These are phyloP conservation scores for Tragulus kanchil DNA, from an alignment of 2,113 vertebrate genomes.

Conservation along the genomic window DNA sequence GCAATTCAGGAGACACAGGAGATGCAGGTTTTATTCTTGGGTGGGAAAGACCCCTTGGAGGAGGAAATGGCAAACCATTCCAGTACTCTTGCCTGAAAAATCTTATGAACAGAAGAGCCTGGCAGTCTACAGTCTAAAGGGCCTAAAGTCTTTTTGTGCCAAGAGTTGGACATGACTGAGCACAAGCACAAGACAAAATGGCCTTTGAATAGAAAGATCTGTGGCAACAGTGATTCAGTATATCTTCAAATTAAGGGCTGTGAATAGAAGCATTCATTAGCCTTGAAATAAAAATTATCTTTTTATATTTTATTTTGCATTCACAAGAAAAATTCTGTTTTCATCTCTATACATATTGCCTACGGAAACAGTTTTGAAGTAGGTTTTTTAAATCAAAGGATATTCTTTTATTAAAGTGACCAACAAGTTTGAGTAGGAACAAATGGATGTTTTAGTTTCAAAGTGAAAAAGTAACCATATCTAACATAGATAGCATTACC, in stretches of 20 bases:
- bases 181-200: not conserved
- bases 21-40: not conserved
- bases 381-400: not conserved
- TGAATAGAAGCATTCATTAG: not conserved
- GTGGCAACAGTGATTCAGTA: not conserved
- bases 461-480: not conserved
- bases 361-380: not conserved
- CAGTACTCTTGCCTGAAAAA: not conserved
- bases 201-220: not conserved
- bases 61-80: not conserved
- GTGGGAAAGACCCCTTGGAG: not conserved
- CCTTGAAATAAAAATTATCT: not conserved
- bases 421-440: conserved; percentile 30
- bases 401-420: not conserved
- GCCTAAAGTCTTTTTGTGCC: not conserved
- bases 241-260: not conserved
- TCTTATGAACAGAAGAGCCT: not conserved
- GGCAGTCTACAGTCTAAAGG: not conserved
- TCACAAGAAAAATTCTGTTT: not conserved
- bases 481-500: not conserved
- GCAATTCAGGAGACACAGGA: not conserved
- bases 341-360: not conserved
- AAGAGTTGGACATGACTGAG: not conserved
- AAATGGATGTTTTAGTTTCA: conserved; percentile 8
- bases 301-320: not conserved